phyloP scores from a whole-genome alignment of 2,797 vertebrate species.

The Coregonus suidteri region DNA sequence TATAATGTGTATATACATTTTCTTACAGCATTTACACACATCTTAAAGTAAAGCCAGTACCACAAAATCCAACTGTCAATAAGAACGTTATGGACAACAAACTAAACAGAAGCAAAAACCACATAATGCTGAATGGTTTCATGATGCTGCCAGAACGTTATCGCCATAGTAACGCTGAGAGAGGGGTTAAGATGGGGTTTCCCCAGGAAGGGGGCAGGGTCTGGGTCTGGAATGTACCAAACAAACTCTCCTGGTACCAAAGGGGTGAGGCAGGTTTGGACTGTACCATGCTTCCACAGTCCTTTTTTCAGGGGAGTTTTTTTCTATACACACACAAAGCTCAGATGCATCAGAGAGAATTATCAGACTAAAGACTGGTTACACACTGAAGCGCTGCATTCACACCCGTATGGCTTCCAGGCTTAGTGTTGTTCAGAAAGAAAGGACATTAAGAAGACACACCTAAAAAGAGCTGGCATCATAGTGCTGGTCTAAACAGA shows the following conservation, averaged over 20 bases:
- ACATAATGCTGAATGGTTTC: background rate
- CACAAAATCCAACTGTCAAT: conserved; percentile 14
- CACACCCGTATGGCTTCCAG: conserved; percentile 82
- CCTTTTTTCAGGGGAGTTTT: conserved; percentile 28
- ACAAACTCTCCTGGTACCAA: conserved; percentile 13
- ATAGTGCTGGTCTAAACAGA: conserved; percentile 16
- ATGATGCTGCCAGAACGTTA: conserved; percentile 63
- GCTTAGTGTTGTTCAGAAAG: conserved; percentile 59
- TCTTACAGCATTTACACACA: conserved; percentile 17
- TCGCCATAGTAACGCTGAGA: conserved; percentile 57
- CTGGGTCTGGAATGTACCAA: conserved; percentile 48
- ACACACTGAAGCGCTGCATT: conserved; percentile 71
- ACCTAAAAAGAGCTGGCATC: background rate
- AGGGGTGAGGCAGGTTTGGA: conserved; percentile 21
- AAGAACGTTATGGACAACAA: background rate
- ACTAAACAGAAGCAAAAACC: conserved; percentile 1
- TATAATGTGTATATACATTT: conserved; percentile 1
- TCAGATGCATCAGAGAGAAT: conserved; percentile 23
- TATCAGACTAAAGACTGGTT: conserved; percentile 13
- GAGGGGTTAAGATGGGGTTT: conserved; percentile 57
- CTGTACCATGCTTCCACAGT: conserved; percentile 59
- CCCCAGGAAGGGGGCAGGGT: conserved; percentile 55
- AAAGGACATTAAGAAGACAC: background rate
- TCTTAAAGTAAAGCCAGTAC: conserved; percentile 14
- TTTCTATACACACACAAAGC: conserved; percentile 34